Conservation (phyloP, 2,888 invertebrate species). For the Drosophila robusta region DNA sequence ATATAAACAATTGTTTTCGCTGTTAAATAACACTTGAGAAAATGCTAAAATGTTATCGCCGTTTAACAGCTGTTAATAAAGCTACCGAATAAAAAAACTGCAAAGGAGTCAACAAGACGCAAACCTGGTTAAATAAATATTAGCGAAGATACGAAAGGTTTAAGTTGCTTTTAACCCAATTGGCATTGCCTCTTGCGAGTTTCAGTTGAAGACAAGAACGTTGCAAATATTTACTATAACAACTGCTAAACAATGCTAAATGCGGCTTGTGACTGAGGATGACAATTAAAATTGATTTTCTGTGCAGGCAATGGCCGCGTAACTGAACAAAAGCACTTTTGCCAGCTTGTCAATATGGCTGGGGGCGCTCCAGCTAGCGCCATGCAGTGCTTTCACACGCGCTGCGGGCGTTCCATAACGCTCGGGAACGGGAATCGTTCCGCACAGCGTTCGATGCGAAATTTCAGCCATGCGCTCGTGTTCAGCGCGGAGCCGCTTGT, state of each 20-base stretch:
- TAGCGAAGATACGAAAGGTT: background rate
- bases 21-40: constrained; percentile 21
- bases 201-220: background rate
- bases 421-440: constrained; percentile 93
- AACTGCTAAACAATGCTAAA: background rate
- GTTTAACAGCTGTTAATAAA: constrained; percentile 32
- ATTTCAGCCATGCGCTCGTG: constrained; percentile 95
- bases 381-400: constrained; percentile 82
- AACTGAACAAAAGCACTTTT: constrained; percentile 4
- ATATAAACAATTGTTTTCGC: background rate
- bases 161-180: background rate
- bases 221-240: background rate
- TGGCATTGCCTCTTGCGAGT: too few species aligned
- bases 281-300: constrained; percentile 24
- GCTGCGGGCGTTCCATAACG: constrained; percentile 94
- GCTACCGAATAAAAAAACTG: constrained; percentile 29
- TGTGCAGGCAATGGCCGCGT: constrained; percentile 2
- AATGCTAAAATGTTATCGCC: constrained; percentile 15
- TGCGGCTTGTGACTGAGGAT: constrained; percentile 17
- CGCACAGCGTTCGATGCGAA: constrained; percentile 91
- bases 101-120: constrained; percentile 4
- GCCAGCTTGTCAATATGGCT: constrained; percentile 44
- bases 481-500: constrained; percentile 92
- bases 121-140: constrained; percentile 7
- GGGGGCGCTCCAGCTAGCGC: constrained; percentile 7